Conservation (phyloP, 92 coral and sea anemone species). For the Isaurus tuberculatus region DNA sequence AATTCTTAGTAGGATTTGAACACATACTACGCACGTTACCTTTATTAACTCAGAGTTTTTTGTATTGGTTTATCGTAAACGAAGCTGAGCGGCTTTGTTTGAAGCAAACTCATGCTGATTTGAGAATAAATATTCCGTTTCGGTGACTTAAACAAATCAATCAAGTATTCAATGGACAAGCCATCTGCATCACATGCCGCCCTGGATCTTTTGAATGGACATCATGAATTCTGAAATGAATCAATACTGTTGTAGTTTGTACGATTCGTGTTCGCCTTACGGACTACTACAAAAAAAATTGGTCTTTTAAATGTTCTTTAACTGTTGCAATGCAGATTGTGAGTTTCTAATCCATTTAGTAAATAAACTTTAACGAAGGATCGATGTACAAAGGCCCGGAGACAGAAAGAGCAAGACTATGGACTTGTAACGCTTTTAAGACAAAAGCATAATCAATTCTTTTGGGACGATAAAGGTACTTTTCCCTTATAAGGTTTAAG, state of each 20-base stretch:
- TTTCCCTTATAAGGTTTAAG: too few relatives aligned
- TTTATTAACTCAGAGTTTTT: neutral
- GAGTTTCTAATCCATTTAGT: neutral
- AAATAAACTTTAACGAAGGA: neutral
- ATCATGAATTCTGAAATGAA: neutral
- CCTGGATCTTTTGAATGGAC: neutral
- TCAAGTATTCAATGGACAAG: slow-evolving; percentile 9
- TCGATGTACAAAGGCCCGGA: slow-evolving; percentile 17
- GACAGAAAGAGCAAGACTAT: neutral
- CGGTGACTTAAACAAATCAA: neutral
- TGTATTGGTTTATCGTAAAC: neutral
- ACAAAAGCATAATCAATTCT: neutral
- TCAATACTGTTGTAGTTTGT: neutral
- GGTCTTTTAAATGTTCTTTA: neutral
- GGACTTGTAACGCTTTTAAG: neutral
- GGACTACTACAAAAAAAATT: neutral
- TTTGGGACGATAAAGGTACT: too few relatives aligned
- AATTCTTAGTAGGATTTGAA: neutral
- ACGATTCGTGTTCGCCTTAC: neutral
- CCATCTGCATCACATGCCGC: slow-evolving; percentile 27
- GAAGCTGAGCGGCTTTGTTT: slow-evolving; percentile 7
- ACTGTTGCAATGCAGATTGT: neutral
- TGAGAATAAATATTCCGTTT: slow-evolving; percentile 13
- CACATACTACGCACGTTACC: neutral
- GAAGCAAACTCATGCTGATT: slow-evolving; percentile 13